A percentile compares a stretch with the other conserved stretches of the same genome.
Conservation (phyloP, 2,888 invertebrate genomes). For the Cabera pusaria region DNA sequence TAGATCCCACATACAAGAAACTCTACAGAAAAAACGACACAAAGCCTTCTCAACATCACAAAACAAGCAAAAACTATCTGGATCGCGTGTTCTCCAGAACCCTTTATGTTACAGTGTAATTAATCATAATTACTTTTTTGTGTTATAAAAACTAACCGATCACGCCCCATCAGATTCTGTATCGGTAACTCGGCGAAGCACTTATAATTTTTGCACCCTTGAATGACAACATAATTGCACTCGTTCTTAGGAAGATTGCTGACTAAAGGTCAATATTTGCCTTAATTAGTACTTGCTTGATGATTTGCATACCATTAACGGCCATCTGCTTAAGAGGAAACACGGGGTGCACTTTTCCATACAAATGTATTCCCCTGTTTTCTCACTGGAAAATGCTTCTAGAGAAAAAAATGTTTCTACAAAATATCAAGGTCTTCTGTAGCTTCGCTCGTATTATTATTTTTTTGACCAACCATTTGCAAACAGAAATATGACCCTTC, state of each 20-base stretch:
- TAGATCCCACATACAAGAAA: too few species aligned
- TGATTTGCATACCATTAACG: conserved; percentile 15
- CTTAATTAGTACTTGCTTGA: conserved; percentile 20
- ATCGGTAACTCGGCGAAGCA: conserved; percentile 22
- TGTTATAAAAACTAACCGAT: conserved; percentile 28
- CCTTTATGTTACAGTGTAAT: conserved; percentile 18
- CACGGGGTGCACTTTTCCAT: too few species aligned
- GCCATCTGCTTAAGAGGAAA: conserved; percentile 1
- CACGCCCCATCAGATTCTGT: conserved; percentile 33
- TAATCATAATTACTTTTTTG: conserved; percentile 10
- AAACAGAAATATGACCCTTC: too few species aligned
- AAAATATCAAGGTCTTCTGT: too few species aligned
- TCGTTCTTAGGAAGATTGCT: conserved; percentile 27
- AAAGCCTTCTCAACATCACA: too few species aligned
- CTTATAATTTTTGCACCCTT: conserved; percentile 39
- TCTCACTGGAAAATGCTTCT: too few species aligned
- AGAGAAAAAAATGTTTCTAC: too few species aligned
- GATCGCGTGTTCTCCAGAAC: conserved; percentile 23
- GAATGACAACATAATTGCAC: conserved; percentile 40
- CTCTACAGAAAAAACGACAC: too few species aligned
- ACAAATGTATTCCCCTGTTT: too few species aligned
- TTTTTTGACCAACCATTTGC: too few species aligned
- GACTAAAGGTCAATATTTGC: conserved; percentile 25
- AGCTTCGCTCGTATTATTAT: too few species aligned
- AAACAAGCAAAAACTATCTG: conserved; percentile 2